phyloP scores from a whole-genome alignment of 2,888 invertebrate species.

The Teleogryllus oceanicus region DNA sequence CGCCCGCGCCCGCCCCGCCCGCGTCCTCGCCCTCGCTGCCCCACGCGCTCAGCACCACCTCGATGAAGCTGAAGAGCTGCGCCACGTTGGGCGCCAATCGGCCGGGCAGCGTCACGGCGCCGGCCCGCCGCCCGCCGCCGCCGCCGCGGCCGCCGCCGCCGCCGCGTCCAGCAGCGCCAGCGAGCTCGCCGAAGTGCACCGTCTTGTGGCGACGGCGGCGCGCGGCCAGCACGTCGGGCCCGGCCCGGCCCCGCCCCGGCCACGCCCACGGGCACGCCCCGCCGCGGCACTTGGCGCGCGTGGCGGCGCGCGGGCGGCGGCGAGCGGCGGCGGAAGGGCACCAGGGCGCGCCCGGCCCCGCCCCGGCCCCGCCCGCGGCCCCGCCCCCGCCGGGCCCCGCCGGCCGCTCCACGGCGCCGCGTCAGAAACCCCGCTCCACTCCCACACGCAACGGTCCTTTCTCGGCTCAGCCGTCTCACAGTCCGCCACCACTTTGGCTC shows the following conservation, averaged over 20 bases:
- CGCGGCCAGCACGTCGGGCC: constrained; percentile 52
- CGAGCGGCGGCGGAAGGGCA: constrained; percentile 24
- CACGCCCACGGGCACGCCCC: constrained; percentile 20
- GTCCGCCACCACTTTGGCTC: too few species aligned
- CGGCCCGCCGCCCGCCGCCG: constrained; percentile 52
- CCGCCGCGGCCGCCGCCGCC: constrained; percentile 58
- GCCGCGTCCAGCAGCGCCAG: constrained; percentile 45
- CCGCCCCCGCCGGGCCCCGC: constrained; percentile 23
- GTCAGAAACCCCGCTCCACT: background rate
- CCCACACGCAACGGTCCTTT: background rate
- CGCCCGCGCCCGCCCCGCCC: constrained; percentile 65
- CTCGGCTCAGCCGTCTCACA: too few species aligned
- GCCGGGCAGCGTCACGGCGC: constrained; percentile 54
- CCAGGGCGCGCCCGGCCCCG: constrained; percentile 28
- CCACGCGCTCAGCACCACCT: constrained; percentile 75
- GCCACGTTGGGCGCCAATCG: constrained; percentile 68
- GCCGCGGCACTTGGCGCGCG: constrained; percentile 11
- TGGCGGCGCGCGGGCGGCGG: constrained; percentile 26
- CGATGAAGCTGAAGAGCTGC: constrained; percentile 77
- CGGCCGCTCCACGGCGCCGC: constrained; percentile 1
- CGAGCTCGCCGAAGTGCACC: constrained; percentile 73
- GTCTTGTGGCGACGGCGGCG: constrained; percentile 72
- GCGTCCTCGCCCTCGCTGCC: constrained; percentile 58
- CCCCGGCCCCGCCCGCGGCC: constrained; percentile 23
- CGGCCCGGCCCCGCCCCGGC: constrained; percentile 28